Conservation (phyloP, 2,113 vertebrate genomes). For the Microcebus ravelobensis region DNA sequence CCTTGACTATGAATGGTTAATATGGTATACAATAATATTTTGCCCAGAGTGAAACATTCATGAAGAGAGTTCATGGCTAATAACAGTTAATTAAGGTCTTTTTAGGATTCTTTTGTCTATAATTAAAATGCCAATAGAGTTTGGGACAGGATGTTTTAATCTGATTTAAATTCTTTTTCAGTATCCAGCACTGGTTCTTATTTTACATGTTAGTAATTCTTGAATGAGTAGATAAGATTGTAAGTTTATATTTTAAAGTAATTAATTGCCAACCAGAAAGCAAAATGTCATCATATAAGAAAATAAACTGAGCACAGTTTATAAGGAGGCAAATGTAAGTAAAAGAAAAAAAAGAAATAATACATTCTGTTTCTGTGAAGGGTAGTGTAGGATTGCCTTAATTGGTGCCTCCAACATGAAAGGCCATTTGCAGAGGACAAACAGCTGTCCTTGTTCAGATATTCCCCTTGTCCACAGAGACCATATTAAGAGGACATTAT, state of each 20-base stretch:
- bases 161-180: not conserved
- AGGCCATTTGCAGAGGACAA: not conserved
- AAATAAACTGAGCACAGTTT: not conserved
- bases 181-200: not conserved
- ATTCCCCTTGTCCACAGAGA: not conserved
- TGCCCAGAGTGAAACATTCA: not conserved
- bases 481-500: not conserved
- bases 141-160: not conserved
- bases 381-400: not conserved
- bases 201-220: not conserved
- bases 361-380: not conserved
- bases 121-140: not conserved
- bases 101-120: not conserved
- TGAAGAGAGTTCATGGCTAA: not conserved
- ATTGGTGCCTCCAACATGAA: not conserved
- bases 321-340: not conserved
- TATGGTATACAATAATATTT: not conserved
- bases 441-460: not conserved
- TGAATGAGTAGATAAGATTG: not conserved
- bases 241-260: conserved; percentile 9
- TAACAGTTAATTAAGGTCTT: not conserved
- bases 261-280: not conserved
- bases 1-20: not conserved
- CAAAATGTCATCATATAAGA: not conserved
- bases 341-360: not conserved